These are phyloP conservation scores for Verasper variegatus DNA, from an alignment of 2,113 vertebrate species.

Conservation along the genomic window DNA sequence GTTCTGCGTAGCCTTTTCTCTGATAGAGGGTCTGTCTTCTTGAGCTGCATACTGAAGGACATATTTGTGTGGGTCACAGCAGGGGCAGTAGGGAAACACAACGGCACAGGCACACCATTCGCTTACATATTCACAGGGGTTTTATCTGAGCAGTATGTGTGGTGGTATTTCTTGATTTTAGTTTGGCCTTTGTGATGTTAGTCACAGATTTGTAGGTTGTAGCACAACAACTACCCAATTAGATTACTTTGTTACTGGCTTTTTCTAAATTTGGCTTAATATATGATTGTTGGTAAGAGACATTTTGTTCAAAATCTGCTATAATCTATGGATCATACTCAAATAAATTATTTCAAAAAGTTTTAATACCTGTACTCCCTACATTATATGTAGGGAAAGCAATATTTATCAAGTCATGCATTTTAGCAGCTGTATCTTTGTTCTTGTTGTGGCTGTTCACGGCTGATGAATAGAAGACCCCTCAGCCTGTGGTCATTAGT, in stretches of 20 bases:
- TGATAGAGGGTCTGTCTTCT: neutral
- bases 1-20: constrained; percentile 16
- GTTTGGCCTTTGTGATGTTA: neutral
- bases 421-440: neutral
- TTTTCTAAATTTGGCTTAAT: neutral
- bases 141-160: neutral
- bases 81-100: constrained; percentile 5
- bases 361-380: neutral
- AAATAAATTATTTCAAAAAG: neutral
- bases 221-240: neutral
- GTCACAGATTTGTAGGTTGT: neutral
- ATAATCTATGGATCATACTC: too few species aligned
- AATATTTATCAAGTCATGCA: neutral
- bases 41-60: constrained; percentile 36
- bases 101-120: neutral
- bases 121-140: neutral
- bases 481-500: constrained; percentile 3
- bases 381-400: neutral
- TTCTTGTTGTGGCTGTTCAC: constrained; percentile 1
- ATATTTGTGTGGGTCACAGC: constrained; percentile 14
- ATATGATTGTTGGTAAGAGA: neutral
- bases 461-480: neutral
- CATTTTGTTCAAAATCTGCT: neutral
- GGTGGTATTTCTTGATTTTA: neutral
- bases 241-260: neutral